A percentile compares a stretch with the other conserved stretches of the same genome.
Conservation (phyloP, 2,797 vertebrate species). For the Rhincodon typus region DNA sequence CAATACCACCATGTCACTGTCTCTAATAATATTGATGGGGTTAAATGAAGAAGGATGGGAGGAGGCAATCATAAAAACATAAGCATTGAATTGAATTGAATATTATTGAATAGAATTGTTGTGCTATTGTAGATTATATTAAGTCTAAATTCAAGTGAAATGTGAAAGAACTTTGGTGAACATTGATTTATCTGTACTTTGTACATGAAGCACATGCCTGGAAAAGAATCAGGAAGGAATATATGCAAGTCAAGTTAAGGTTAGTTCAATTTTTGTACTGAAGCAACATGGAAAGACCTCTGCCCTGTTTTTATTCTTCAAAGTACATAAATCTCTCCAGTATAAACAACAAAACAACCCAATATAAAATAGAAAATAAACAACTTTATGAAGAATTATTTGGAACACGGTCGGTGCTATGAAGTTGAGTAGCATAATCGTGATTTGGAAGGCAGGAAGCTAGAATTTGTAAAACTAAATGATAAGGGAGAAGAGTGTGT, state of each 20-base stretch:
- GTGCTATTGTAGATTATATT: too few relatives aligned
- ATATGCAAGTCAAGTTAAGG: not conserved
- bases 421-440: too few relatives aligned
- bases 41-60: not conserved
- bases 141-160: not conserved
- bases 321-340: not conserved
- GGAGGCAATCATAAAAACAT: not conserved
- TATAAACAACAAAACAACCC: not conserved
- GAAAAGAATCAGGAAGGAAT: not conserved
- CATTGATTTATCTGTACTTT: not conserved
- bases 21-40: not conserved
- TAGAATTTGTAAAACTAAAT: too few relatives aligned
- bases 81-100: not conserved
- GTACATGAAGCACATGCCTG: not conserved
- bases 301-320: not conserved
- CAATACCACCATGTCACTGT: too few relatives aligned
- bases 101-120: too few relatives aligned
- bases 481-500: too few relatives aligned
- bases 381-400: not conserved
- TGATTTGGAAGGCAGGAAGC: too few relatives aligned
- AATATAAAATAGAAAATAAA: not conserved
- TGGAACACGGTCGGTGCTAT: not conserved
- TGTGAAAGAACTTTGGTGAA: not conserved
- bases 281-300: not conserved
- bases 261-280: not conserved